phyloP scores from a whole-genome alignment of 2,113 vertebrate species.

The Eira barbara region DNA sequence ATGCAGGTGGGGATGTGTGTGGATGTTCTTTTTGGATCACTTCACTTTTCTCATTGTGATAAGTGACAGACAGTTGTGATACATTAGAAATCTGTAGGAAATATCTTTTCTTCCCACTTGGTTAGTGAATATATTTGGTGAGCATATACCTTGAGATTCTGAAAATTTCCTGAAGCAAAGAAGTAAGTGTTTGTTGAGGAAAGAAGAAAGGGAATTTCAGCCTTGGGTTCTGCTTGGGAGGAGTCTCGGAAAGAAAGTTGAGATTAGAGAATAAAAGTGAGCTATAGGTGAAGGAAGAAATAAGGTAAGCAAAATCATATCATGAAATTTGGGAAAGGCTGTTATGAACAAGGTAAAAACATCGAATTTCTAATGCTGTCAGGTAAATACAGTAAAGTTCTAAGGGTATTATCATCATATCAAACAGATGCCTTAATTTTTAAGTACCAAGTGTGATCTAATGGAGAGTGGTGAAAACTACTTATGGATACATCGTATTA shows the following conservation, averaged over 20 bases:
- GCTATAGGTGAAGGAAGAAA: not conserved
- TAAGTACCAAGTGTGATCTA: not conserved
- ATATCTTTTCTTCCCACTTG: not conserved
- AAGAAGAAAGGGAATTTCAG: not conserved
- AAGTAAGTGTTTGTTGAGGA: not conserved
- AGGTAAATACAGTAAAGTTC: not conserved
- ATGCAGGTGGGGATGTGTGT: not conserved
- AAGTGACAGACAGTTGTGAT: not conserved
- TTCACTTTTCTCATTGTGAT: not conserved
- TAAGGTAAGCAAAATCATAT: not conserved
- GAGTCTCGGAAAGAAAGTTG: not conserved
- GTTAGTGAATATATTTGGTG: not conserved
- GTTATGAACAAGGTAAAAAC: not conserved
- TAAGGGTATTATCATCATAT: not conserved
- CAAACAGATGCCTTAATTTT: not conserved
- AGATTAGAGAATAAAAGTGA: not conserved
- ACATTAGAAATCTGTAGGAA: not conserved
- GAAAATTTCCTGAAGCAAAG: not conserved
- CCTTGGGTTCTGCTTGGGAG: not conserved
- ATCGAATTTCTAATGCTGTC: not conserved
- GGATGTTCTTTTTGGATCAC: not conserved
- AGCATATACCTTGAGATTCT: not conserved
- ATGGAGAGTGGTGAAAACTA: not conserved
- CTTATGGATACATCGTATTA: not conserved
- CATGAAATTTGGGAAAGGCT: not conserved